Percentiles rank a stretch among this genome's conserved stretches.
Conservation (phyloP, 2,888 invertebrate genomes). For the Carabus problematicus region DNA sequence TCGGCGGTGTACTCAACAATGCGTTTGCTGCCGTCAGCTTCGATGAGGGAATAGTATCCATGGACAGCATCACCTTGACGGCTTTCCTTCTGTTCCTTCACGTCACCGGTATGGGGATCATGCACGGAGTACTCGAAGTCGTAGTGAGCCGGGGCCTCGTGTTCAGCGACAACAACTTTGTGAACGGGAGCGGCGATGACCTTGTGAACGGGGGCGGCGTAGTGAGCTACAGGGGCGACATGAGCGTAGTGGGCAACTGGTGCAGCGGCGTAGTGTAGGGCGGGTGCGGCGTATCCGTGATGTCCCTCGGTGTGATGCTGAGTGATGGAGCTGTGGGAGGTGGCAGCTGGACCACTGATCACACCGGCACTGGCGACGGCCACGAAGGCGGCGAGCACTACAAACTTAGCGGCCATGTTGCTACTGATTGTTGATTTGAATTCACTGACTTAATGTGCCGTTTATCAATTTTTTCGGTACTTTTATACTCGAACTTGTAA, state of each 20-base stretch:
- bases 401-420: conserved; percentile 34
- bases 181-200: conserved; percentile 51
- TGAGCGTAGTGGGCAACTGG: conserved; percentile 55
- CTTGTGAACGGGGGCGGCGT: conserved; percentile 41
- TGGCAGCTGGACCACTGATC: conserved; percentile 62
- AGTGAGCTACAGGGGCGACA: background rate
- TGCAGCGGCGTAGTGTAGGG: conserved; percentile 56
- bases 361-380: conserved; percentile 59
- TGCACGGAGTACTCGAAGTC: conserved; percentile 61
- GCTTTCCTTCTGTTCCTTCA: conserved; percentile 62
- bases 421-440: background rate
- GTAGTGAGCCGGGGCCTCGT: conserved; percentile 59
- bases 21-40: conserved; percentile 62
- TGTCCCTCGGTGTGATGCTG: conserved; percentile 12
- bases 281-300: conserved; percentile 21
- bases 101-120: conserved; percentile 63
- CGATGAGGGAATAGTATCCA: conserved; percentile 62
- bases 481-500: conserved; percentile 12
- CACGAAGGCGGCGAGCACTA: conserved; percentile 56
- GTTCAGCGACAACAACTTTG: conserved; percentile 58
- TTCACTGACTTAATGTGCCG: conserved; percentile 1
- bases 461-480: background rate
- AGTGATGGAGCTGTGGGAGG: conserved; percentile 23
- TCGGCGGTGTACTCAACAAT: conserved; percentile 64
- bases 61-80: conserved; percentile 63